Evolutionary conservation across 2,113 vertebrate genomes (phyloP).

Genomic region (Brienomyrus longianalis): DNA sequence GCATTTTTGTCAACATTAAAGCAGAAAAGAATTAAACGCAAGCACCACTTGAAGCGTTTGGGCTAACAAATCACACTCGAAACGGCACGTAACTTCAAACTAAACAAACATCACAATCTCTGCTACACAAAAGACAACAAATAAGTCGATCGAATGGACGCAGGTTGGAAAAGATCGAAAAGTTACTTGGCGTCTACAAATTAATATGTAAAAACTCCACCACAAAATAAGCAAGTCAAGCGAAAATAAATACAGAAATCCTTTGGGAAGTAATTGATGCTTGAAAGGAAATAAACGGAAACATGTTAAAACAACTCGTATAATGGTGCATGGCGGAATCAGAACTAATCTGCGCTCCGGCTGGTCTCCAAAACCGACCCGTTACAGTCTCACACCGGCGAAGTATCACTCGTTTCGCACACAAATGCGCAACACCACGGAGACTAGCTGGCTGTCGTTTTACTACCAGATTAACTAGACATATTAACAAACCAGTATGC

Average conservation of each 20-base stretch:
- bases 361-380: background rate
- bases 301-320: background rate
- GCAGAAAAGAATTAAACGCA: background rate
- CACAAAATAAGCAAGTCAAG: background rate
- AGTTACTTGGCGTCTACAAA: background rate
- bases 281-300: background rate
- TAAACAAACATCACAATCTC: background rate
- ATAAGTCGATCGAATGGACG: background rate
- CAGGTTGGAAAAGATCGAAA: background rate
- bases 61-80: background rate
- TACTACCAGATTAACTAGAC: background rate
- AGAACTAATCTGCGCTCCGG: background rate
- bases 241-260: background rate
- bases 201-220: background rate
- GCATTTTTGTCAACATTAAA: background rate
- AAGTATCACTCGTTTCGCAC: background rate
- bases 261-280: background rate
- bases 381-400: background rate
- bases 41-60: background rate
- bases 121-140: background rate
- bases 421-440: background rate
- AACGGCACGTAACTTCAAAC: background rate
- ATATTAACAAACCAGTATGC: background rate
- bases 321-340: background rate
- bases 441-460: background rate